phyloP scores from a whole-genome alignment of 2,888 invertebrate genomes.

The Alloscopus bannaensis region DNA sequence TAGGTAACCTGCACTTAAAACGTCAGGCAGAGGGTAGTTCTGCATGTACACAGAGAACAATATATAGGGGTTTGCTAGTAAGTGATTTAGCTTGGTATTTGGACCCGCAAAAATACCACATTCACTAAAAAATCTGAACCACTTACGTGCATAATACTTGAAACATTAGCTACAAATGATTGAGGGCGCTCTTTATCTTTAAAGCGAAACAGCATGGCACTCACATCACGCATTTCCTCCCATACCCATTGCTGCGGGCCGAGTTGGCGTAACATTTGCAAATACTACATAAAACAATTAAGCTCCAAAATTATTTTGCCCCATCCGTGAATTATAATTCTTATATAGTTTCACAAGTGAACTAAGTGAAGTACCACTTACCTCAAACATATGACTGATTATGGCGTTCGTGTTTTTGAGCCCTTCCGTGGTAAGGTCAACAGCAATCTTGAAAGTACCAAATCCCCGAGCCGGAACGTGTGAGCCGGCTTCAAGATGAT shows the following conservation, averaged over 20 bases:
- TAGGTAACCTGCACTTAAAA: slow-evolving; percentile 86
- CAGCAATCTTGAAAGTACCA: slow-evolving; percentile 88
- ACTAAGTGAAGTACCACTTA: slow-evolving; percentile 75
- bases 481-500: slow-evolving; percentile 88
- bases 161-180: slow-evolving; percentile 81
- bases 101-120: no score
- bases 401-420: slow-evolving; percentile 93
- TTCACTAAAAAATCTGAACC: no score
- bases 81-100: no score
- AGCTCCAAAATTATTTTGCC: no score
- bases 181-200: slow-evolving; percentile 90
- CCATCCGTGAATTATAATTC: no score
- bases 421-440: slow-evolving; percentile 95
- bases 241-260: slow-evolving; percentile 94
- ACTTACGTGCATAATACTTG: slow-evolving; percentile 81
- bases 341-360: no score
- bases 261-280: slow-evolving; percentile 85
- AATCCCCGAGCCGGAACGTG: slow-evolving; percentile 90
- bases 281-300: slow-evolving; percentile 83
- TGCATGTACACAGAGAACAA: no score
- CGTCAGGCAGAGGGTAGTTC: slow-evolving; percentile 86
- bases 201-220: slow-evolving; percentile 89
- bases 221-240: slow-evolving; percentile 89
- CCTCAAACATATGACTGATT: slow-evolving; percentile 87
- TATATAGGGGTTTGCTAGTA: no score